phyloP scores from a whole-genome alignment of 2,888 invertebrate species.

The Rotaria socialis region DNA sequence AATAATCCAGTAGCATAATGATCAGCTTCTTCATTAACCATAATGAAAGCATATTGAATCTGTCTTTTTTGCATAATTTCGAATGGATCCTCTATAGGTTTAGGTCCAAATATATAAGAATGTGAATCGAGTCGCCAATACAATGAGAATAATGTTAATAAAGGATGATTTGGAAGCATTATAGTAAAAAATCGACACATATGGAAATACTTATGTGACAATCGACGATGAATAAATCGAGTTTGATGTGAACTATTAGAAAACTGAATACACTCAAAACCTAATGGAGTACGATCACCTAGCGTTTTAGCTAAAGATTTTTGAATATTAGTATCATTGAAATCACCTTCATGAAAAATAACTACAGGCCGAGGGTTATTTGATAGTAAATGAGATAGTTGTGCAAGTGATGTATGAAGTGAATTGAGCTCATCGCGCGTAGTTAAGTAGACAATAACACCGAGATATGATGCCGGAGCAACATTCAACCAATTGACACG shows the following conservation, averaged over 20 bases:
- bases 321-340: background rate
- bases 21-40: background rate
- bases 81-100: background rate
- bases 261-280: background rate
- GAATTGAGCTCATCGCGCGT: background rate
- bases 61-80: background rate
- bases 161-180: background rate
- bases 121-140: slow-evolving; percentile 18
- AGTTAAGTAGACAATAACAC: background rate
- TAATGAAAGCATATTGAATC: slow-evolving; percentile 1
- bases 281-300: background rate
- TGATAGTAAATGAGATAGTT: background rate
- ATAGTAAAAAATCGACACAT: background rate
- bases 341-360: background rate
- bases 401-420: background rate
- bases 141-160: background rate
- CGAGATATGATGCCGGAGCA: background rate
- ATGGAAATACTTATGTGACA: background rate
- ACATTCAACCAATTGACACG: background rate
- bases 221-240: background rate
- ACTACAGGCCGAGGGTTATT: background rate
- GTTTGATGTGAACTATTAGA: background rate
- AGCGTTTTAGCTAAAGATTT: background rate
- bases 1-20: background rate
- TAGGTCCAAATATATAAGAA: background rate